Evolutionary conservation across 2,888 invertebrate genomes (phyloP).

Genomic region (Drosophila anomelani): DNA sequence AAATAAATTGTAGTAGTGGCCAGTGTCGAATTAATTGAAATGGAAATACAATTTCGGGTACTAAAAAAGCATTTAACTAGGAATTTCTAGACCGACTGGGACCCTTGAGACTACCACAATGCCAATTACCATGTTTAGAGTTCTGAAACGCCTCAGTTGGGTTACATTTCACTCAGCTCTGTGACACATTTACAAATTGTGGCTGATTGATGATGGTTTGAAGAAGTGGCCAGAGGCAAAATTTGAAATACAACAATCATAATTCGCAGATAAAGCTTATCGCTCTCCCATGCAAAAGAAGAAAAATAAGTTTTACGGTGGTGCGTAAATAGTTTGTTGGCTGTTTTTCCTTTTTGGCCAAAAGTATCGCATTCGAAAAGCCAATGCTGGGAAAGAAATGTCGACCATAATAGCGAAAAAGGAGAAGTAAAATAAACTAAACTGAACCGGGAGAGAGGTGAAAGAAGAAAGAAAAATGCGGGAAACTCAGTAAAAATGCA

Average conservation of each 20-base stretch:
- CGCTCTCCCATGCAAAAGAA: conserved; percentile 57
- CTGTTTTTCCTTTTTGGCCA: conserved; percentile 44
- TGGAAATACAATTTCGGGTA: conserved; percentile 14
- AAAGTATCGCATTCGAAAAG: conserved; percentile 56
- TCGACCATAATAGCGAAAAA: conserved; percentile 34
- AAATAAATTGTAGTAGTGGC: conserved; percentile 1
- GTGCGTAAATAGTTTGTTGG: conserved; percentile 65
- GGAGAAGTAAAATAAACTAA: conserved; percentile 29
- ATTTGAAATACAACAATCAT: conserved; percentile 44
- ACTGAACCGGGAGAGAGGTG: conserved; percentile 34
- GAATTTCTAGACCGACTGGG: conserved; percentile 5
- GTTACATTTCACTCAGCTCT: conserved; percentile 26
- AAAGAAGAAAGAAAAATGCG: conserved; percentile 48
- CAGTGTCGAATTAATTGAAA: conserved; percentile 28
- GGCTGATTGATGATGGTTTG: conserved; percentile 57
- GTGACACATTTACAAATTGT: conserved; percentile 47
- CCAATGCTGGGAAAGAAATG: conserved; percentile 38
- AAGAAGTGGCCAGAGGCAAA: conserved; percentile 39
- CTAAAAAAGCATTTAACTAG: conserved; percentile 7
- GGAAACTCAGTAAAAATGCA: conserved; percentile 49
- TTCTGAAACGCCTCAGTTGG: conserved; percentile 31
- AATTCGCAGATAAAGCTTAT: conserved; percentile 67
- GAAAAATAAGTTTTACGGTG: conserved; percentile 49
- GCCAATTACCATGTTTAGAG: conserved; percentile 25
- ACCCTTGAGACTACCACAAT: conserved; percentile 3